A percentile compares a stretch with the other conserved stretches of the same genome.
Evolutionary conservation across 2,797 vertebrate species (phyloP).

Genomic region (Poecilia picta): DNA sequence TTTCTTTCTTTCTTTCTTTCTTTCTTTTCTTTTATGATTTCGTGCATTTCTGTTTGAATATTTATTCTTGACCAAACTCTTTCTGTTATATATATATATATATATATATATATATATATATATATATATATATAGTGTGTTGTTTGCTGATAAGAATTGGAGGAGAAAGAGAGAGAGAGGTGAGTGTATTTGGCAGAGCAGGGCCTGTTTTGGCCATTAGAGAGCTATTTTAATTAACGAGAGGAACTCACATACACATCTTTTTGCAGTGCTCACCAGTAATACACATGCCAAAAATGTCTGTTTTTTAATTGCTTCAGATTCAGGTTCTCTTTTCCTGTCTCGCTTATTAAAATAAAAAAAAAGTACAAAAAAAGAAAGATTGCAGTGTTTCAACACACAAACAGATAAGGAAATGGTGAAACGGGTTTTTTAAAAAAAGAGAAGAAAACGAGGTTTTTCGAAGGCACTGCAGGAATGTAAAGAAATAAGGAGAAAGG

Average conservation of each 20-base stretch:
- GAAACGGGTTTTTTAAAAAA: not conserved
- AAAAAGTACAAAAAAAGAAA: not conserved
- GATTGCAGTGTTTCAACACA: not conserved
- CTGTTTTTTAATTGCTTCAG: conserved; percentile 45
- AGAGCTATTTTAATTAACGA: conserved; percentile 66
- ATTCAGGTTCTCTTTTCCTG: conserved; percentile 22
- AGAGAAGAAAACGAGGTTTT: not conserved
- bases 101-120: no score
- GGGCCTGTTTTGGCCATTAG: conserved; percentile 52
- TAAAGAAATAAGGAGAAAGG: conserved; percentile 29
- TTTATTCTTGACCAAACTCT: no score
- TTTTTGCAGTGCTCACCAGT: conserved; percentile 59
- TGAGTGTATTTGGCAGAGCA: conserved; percentile 47
- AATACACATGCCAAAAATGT: conserved; percentile 50
- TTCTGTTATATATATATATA: no score
- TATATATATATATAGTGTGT: no score
- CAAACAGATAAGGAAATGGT: not conserved
- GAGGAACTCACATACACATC: conserved; percentile 21
- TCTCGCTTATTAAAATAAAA: not conserved
- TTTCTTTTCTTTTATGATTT: no score
- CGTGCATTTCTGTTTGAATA: no score
- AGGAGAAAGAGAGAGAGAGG: conserved; percentile 5
- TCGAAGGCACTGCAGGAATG: conserved; percentile 14
- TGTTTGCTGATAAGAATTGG: no score
- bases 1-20: no score